These are phyloP conservation scores for Unio pictorum DNA, from an alignment of 2,888 invertebrate species.

Conservation along the genomic window DNA sequence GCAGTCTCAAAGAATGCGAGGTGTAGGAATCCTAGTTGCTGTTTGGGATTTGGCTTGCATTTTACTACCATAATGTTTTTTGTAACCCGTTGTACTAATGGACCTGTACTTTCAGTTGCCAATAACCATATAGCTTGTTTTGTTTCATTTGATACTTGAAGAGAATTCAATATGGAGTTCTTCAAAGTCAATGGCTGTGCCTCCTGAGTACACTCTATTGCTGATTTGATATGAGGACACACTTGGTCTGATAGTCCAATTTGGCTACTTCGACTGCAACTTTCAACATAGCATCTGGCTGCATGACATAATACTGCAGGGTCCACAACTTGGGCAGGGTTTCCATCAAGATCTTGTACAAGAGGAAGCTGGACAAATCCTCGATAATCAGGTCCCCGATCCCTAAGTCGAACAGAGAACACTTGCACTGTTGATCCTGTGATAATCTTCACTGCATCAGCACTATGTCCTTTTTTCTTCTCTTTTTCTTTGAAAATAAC, in stretches of 20 bases:
- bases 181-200: conserved; percentile 78
- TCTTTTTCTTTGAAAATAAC: conserved; percentile 78
- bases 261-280: conserved; percentile 59
- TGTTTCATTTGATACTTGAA: conserved; percentile 77
- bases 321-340: conserved; percentile 65
- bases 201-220: conserved; percentile 77
- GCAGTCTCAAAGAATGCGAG: conserved; percentile 75
- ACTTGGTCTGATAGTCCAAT: conserved; percentile 48
- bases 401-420: conserved; percentile 81
- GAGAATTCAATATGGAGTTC: conserved; percentile 76
- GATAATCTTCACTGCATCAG: conserved; percentile 79
- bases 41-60: conserved; percentile 79
- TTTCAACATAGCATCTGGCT: conserved; percentile 71
- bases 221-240: conserved; percentile 80
- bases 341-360: conserved; percentile 68
- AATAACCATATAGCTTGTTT: conserved; percentile 78
- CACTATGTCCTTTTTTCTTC: conserved; percentile 74
- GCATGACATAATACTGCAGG: conserved; percentile 62
- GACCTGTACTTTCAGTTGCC: conserved; percentile 77
- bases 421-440: conserved; percentile 76
- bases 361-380: conserved; percentile 80
- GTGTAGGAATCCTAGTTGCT: conserved; percentile 82
- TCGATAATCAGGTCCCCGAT: conserved; percentile 80
- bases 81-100: conserved; percentile 81
- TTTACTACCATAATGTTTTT: conserved; percentile 82